A percentile compares a stretch with the other conserved stretches of the same genome.
Evolutionary conservation across 2,797 vertebrate genomes (phyloP).

Genomic region (Acanthis flammea): DNA sequence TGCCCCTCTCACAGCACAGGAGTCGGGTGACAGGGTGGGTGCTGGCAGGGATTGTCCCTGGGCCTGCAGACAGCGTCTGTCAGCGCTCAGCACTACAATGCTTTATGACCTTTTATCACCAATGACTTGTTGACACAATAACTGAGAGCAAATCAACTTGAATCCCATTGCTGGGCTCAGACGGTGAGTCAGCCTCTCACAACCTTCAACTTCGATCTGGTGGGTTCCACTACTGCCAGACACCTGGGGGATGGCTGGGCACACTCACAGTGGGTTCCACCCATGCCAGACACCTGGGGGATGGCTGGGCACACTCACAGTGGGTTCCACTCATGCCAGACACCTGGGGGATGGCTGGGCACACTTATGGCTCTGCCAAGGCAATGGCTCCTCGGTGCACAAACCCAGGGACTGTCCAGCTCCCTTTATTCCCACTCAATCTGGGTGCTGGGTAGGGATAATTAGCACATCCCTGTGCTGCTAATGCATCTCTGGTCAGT

Average conservation of each 20-base stretch:
- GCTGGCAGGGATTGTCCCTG: background rate
- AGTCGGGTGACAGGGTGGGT: background rate
- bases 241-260: no score
- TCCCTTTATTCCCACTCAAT: background rate
- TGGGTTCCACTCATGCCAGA: background rate
- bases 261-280: no score
- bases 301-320: no score
- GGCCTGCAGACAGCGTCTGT: background rate
- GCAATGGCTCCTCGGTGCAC: background rate
- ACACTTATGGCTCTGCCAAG: accelerated
- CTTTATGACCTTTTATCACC: constrained; percentile 62
- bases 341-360: accelerated
- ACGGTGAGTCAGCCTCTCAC: constrained; percentile 34
- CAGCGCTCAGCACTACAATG: background rate
- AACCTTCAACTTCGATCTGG: background rate
- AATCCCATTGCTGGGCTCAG: constrained; percentile 28
- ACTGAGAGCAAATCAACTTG: constrained; percentile 43
- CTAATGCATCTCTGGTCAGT: background rate
- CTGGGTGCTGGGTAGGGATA: background rate
- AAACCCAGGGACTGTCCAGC: background rate
- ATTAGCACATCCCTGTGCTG: background rate
- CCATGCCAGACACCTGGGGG: no score
- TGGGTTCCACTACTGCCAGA: background rate
- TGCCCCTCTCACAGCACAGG: background rate
- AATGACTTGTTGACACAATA: constrained; percentile 54